These are phyloP conservation scores for Micromussa lordhowensis DNA, from an alignment of 92 coral and sea anemone genomes.

Conservation along the genomic window DNA sequence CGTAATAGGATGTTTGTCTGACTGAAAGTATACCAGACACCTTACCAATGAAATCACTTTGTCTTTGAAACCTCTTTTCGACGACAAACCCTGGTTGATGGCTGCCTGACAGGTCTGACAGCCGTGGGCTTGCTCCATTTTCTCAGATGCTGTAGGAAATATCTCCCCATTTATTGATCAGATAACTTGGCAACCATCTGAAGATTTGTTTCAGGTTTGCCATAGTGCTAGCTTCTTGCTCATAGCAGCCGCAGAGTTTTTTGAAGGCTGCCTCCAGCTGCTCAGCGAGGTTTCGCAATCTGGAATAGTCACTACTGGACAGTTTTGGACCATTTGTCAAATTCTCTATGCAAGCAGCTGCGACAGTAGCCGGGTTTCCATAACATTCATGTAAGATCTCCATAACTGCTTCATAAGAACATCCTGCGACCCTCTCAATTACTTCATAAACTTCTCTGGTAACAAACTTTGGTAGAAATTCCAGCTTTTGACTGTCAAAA, in stretches of 20 bases:
- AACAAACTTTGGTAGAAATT: no score
- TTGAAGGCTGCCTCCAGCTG: no score
- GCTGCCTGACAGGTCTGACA: no score
- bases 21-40: no score
- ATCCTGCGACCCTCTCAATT: conserved; percentile 53
- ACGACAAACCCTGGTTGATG: no score
- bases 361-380: conserved; percentile 65
- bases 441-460: conserved; percentile 69
- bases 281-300: conserved; percentile 57
- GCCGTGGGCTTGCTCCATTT: neutral
- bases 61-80: no score
- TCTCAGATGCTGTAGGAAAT: no score
- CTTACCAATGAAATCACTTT: no score
- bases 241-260: conserved; percentile 36
- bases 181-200: conserved; percentile 46
- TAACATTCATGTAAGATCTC: conserved; percentile 46
- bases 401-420: conserved; percentile 57
- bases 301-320: conserved; percentile 35
- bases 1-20: no score
- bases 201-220: conserved; percentile 54
- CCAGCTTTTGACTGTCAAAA: conserved; percentile 58
- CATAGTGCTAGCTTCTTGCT: conserved; percentile 66
- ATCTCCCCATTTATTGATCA: conserved; percentile 63
- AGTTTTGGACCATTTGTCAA: conserved; percentile 52
- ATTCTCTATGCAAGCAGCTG: conserved; percentile 65